A percentile compares a stretch with the other conserved stretches of the same genome.
These are phyloP conservation scores for Sinocyclocheilus anophthalmus DNA, from an alignment of 2,113 vertebrate genomes.

Conservation along the genomic window DNA sequence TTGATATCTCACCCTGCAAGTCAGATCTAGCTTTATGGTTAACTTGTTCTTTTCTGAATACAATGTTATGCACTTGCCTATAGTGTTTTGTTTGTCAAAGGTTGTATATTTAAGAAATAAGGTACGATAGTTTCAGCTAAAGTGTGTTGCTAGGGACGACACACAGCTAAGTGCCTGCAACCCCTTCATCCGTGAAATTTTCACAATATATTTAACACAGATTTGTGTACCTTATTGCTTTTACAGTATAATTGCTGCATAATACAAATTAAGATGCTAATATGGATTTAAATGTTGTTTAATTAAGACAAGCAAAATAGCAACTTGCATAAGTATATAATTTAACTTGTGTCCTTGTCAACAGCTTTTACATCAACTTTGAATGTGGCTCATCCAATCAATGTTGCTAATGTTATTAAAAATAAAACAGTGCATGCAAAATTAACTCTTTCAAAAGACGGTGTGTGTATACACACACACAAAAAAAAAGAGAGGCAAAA, in stretches of 20 bases:
- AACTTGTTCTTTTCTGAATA: constrained; percentile 4
- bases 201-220: no score
- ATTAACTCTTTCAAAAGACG: not conserved
- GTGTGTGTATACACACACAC: no score
- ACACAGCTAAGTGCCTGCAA: not conserved
- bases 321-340: not conserved
- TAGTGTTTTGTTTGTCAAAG: not conserved
- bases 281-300: not conserved
- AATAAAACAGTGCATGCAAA: not conserved
- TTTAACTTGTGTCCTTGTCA: not conserved
- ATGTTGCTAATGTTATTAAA: no score
- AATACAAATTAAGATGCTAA: not conserved
- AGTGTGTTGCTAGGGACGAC: not conserved
- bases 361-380: no score
- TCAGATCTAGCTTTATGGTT: constrained; percentile 17
- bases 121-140: not conserved
- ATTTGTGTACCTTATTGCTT: not conserved
- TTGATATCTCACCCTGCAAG: constrained; percentile 3
- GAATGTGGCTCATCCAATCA: no score
- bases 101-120: not conserved
- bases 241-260: not conserved
- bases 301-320: not conserved
- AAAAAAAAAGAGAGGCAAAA: no score
- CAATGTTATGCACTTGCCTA: constrained; percentile 4
- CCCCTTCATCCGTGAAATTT: not conserved